Evolutionary conservation across 1,140 invertebrate species (phyloP).

Genomic region (Hycleus cichorii): DNA sequence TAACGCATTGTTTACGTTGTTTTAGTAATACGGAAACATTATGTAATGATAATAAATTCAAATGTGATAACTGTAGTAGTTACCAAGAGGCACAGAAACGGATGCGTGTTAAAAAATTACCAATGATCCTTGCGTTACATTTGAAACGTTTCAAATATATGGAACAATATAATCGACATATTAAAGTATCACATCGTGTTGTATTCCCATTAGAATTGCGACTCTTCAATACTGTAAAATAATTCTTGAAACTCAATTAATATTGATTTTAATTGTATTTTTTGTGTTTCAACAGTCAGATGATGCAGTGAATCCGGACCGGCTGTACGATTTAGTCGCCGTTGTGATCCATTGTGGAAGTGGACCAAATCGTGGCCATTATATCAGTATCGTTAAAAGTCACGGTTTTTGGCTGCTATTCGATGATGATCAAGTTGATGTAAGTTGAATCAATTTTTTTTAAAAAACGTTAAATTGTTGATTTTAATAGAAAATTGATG

Average conservation of each 20-base stretch:
- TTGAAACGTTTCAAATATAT: slow-evolving; percentile 99
- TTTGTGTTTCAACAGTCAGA: slow-evolving; percentile 66
- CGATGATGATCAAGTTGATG: slow-evolving; percentile 99
- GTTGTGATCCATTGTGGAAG: slow-evolving; percentile 99
- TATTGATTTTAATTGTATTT: slow-evolving; percentile 12
- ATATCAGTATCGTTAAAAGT: slow-evolving; percentile 99
- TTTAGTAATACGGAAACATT: slow-evolving; percentile 98
- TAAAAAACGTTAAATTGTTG: no score
- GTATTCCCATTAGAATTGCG: slow-evolving; percentile 97
- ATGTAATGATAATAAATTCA: slow-evolving; percentile 99
- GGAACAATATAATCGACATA: slow-evolving; percentile 96
- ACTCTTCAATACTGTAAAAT: slow-evolving; percentile 91
- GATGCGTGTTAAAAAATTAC: slow-evolving; percentile 97
- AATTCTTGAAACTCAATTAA: not conserved
- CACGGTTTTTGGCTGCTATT: slow-evolving; percentile 99
- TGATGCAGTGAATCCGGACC: slow-evolving; percentile 95
- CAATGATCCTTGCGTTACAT: slow-evolving; percentile 95
- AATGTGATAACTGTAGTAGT: slow-evolving; percentile 98
- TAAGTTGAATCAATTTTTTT: slow-evolving; percentile 49
- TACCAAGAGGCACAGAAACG: slow-evolving; percentile 98
- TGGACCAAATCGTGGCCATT: slow-evolving; percentile 97
- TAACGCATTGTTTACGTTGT: slow-evolving; percentile 94
- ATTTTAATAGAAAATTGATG: slow-evolving; percentile 90
- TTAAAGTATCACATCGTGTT: slow-evolving; percentile 97
- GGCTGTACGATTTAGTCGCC: slow-evolving; percentile 95